These are phyloP conservation scores for Heteromyza rotundicornis DNA, from an alignment of 2,888 invertebrate species.

Conservation along the genomic window DNA sequence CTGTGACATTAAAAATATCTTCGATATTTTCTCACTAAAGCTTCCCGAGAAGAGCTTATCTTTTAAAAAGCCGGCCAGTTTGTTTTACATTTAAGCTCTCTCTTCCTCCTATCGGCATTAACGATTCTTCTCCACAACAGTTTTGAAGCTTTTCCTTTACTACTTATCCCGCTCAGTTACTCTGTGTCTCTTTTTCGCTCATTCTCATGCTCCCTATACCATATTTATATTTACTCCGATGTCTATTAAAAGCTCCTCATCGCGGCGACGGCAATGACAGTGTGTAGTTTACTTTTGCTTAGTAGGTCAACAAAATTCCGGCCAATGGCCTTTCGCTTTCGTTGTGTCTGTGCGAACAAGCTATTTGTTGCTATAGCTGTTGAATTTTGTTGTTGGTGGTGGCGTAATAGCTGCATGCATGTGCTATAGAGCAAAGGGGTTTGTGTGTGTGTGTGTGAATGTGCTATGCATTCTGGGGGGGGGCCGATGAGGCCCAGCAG, in stretches of 20 bases:
- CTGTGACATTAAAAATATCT: too few species aligned
- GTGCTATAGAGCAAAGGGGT: neutral
- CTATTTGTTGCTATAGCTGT: conserved; percentile 10
- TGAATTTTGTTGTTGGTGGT: conserved; percentile 11
- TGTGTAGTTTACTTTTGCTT: conserved; percentile 51
- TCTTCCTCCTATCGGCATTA: too few species aligned
- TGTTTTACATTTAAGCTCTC: too few species aligned
- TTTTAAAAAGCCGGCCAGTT: too few species aligned
- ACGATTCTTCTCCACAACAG: too few species aligned
- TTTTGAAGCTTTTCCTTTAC: too few species aligned
- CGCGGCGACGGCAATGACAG: conserved; percentile 62
- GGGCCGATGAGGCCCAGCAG: neutral
- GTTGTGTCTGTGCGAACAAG: conserved; percentile 50
- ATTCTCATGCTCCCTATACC: too few species aligned
- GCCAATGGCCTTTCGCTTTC: conserved; percentile 64
- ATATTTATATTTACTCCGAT: too few species aligned
- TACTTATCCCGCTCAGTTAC: neutral
- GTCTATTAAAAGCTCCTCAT: too few species aligned
- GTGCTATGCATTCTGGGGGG: neutral
- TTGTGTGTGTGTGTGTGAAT: neutral
- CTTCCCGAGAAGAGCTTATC: too few species aligned
- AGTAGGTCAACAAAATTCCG: conserved; percentile 64
- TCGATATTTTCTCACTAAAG: too few species aligned
- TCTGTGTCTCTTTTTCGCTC: neutral
- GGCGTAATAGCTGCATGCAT: conserved; percentile 10